Base-by-base conservation (phyloP, 2,113 vertebrate species). In the Halcyon senegalensis region DNA sequence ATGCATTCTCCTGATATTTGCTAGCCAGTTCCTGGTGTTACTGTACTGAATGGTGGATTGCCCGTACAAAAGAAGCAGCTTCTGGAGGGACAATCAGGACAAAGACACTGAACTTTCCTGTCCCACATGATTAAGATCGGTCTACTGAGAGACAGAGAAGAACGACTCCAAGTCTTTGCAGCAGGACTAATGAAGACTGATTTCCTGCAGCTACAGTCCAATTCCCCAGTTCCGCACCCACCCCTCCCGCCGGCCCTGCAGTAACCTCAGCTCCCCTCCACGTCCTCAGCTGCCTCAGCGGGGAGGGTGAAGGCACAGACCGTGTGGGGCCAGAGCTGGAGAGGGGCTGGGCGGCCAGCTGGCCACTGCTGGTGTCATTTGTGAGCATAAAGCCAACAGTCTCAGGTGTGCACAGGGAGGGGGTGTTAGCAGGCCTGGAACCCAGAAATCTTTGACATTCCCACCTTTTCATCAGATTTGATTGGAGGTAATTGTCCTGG, bases 51-150 rank as follows among this genome's bases (percentile, higher is more conserved):
- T 30, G 83, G 70, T 28, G 31, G 39, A 76, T 74, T 58, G 53
- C 11, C 55, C 44, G 21, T 35, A 25, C 35, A 76, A 67, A 72
- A 93, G n/a, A 11, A 87, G 28, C 59, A 83, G 63, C 35, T 23
- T 93, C 50, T 83, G n/a, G 35, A 87, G 77, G 50, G 39, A 48
- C 73, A 89, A 48, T 84, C 41, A 78, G 58, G 35, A 78, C 37
- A 72, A 70, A 91, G 77, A 25, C 25, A 33, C 30, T 8, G 9
- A 91, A 69, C 2, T 33, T 16, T 39, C 37, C 48, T 83, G 69
- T 73, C 91, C 60, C 62, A 77, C 59, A 90, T 96, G 94, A 96
- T 96, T 96, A 96, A 94, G 66, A 43, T 30, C 25, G 25, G 44
- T 89, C 58, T 95, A 48, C 37, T 53, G 44, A 85, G 51, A 92